phyloP scores from a whole-genome alignment of 2,113 vertebrate genomes.

The Misgurnus mizolepis region DNA sequence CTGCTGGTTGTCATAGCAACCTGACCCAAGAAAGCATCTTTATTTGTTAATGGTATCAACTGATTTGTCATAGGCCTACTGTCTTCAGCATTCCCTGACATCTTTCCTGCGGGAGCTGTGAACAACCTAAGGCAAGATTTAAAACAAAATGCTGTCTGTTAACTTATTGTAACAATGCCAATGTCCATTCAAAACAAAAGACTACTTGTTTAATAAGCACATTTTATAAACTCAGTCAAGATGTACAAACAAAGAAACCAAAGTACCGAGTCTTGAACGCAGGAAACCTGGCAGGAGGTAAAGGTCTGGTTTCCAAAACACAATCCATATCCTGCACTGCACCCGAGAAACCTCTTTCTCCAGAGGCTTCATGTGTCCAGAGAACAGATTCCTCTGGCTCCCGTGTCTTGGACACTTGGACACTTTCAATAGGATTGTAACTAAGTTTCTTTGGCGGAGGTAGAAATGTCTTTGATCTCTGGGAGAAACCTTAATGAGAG shows the following conservation, averaged over 20 bases:
- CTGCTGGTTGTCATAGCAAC: slow-evolving; percentile 70
- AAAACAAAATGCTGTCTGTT: slow-evolving; percentile 39
- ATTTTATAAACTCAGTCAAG: slow-evolving; percentile 20
- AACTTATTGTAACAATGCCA: slow-evolving; percentile 12
- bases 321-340: not conserved
- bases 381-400: slow-evolving; percentile 35
- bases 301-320: slow-evolving; percentile 4
- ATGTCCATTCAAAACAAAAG: not conserved
- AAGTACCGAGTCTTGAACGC: slow-evolving; percentile 28
- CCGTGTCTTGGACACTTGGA: slow-evolving; percentile 37
- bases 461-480: slow-evolving; percentile 64
- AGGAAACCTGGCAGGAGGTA: not conserved
- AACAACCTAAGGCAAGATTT: slow-evolving; percentile 78
- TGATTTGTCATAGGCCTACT: slow-evolving; percentile 46
- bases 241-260: not conserved
- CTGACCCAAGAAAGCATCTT: slow-evolving; percentile 60
- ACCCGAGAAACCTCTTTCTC: slow-evolving; percentile 21
- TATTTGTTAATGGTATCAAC: slow-evolving; percentile 59
- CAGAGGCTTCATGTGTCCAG: slow-evolving; percentile 57
- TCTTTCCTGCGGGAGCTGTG: slow-evolving; percentile 65
- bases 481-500: slow-evolving; percentile 66
- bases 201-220: not conserved
- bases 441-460: slow-evolving; percentile 64
- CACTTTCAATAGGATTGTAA: slow-evolving; percentile 47
- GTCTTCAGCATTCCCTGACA: slow-evolving; percentile 56